Base-by-base conservation (phyloP, 2,888 invertebrate species). In the Hymenopus coronatus region DNA sequence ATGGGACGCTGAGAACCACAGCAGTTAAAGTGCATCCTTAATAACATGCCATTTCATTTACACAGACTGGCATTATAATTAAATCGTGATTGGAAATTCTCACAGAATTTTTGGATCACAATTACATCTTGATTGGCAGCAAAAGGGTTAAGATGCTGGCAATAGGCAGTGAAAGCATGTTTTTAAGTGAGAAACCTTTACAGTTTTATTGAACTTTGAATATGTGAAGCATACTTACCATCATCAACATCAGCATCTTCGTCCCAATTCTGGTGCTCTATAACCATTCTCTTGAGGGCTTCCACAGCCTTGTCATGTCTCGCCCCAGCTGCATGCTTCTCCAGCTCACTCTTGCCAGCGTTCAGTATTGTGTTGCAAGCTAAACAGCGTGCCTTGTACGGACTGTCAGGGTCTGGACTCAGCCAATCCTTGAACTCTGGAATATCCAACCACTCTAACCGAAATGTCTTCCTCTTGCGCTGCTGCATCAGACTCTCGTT, bases 311-410 rank as follows among this genome's bases (percentile, higher is more conserved):
- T 89, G 20, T 84, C 90, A 89, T 92, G 92, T 89, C 91, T 92
- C 82, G 91, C 91, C 20, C 92, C 92, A 25, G 91, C 91, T n/a
- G 92, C 92, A 91, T 92, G 92, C 88, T 92, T 92, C 90, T 92
- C 91, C 70, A 92, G 90, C 89, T 92, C 92, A 90, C 92, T 92
- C 90, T 92, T 92, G n/a, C 92, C 92, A 82, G 92, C 92, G 89
- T 91, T 91, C 33, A 92, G 90, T 30, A 91, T 91, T 89, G 91
- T 91, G 90, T 91, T 91, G 89, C 92, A 92, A 33, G 91, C 92
- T 33, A 91, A 91, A 89, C 92, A 92, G 83, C 91, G 91, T 33
- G 92, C 92, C 88, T 91, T 91, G 88, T 91, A 91, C 33, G 91
- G 90, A 46, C 90, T 88, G 84, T 91, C 91, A 28, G 91, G 90